phyloP scores from a whole-genome alignment of 2,113 vertebrate species.

The Crotalus helleri region DNA sequence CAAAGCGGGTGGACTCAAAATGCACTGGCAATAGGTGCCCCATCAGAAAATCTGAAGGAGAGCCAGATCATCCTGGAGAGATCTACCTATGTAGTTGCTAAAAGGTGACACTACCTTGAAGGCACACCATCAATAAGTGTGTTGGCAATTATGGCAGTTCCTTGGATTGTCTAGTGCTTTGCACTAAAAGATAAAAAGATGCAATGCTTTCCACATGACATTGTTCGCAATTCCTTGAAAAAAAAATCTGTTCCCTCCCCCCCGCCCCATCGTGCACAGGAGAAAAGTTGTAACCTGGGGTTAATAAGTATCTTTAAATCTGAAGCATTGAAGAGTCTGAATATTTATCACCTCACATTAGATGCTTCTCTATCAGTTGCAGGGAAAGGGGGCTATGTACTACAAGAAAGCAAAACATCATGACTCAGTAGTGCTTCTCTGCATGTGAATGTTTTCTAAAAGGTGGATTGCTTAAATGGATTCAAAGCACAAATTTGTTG shows the following conservation, averaged over 20 bases:
- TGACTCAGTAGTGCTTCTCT: conserved; percentile 14
- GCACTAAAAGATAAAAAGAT: background rate
- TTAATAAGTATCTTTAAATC: background rate
- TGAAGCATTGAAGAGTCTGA: background rate
- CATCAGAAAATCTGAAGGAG: background rate
- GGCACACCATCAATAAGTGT: background rate
- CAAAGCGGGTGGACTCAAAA: background rate
- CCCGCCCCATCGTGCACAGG: background rate
- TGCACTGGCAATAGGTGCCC: background rate
- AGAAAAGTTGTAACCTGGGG: background rate
- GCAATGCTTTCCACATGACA: background rate
- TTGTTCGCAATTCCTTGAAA: background rate
- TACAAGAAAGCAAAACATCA: background rate
- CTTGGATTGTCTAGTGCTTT: background rate
- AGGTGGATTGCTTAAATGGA: conserved; percentile 32
- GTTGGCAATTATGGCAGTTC: background rate
- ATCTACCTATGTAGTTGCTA: background rate
- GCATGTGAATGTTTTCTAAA: conserved; percentile 32
- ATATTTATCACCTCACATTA: background rate
- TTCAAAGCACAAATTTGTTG: conserved; percentile 32
- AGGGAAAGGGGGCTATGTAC: background rate
- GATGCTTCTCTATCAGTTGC: background rate
- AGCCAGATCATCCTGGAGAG: background rate
- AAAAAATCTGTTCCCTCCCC: background rate
- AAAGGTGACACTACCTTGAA: background rate